Evolutionary conservation across 2,113 vertebrate genomes (phyloP), one percentile per base, ranked within the genome.

Genomic region (Gobiocypris rarus): DNA sequence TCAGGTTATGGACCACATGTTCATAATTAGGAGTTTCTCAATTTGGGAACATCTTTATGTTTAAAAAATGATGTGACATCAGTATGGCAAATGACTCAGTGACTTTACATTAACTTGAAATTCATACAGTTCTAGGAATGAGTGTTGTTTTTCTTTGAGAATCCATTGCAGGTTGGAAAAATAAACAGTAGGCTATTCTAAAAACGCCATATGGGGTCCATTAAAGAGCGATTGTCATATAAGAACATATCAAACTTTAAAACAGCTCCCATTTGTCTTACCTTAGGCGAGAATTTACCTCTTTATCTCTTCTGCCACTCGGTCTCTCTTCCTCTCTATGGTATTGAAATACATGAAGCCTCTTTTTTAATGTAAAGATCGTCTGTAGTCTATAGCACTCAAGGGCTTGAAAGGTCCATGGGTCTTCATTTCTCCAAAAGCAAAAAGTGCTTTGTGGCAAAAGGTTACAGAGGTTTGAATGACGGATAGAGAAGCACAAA

Each of bases 241-340:
- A 45, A 10, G 41, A 45, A 71, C 69, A 24, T 8, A 73, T 73
- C 41, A 73, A 73, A n/a, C 70, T 77, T 82, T 76, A 74, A 82
- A 82, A 43, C 34, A 43, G 56, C 63, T 54, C 11, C 38, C 58
- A 65, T 73, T 85, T 85, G 78, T 81, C 84, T 81, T 75, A 74
- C 77, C 65, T 79, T 38, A 71, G 19, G 31, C 38, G 9, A 59
- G 75, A 45, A 79, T 45, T 81, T 28, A 76, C 61, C 34, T 75
- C 75, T 65, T 70, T 75, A 26, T 80, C 67, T 26, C 17, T 43
- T 83, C 43, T 65, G 26, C 50, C 78, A 54, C 38, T 65, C 52
- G 63, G 54, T 22, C 41, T 81, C 19, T 78, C 43, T 1, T 34
- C 1, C 14, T 73, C 56, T 63, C 34, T 81, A 13, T 71, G 13